phyloP scores from a whole-genome alignment of 2,888 invertebrate genomes.

The Blera fallax region DNA sequence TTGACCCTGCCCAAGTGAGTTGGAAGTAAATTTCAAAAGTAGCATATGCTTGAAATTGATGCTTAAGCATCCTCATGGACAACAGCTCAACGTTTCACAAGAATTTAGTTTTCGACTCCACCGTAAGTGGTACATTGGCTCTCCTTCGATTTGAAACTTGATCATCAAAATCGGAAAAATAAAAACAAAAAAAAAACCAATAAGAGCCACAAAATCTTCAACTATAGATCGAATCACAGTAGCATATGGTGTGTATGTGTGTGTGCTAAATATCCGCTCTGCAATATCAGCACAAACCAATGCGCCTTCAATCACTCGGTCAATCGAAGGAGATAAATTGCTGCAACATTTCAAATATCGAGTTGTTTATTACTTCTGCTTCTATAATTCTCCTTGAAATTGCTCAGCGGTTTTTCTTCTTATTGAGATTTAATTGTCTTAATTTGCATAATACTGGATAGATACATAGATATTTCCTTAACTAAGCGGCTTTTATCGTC shows the following conservation, averaged over 20 bases:
- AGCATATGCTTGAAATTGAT: background rate
- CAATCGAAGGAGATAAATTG: slow-evolving; percentile 39
- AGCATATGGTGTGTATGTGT: slow-evolving; percentile 32
- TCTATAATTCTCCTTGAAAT: slow-evolving; percentile 46
- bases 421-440: slow-evolving; percentile 61
- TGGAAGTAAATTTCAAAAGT: no score
- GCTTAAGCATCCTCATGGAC: background rate
- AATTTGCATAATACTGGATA: slow-evolving; percentile 65
- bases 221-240: slow-evolving; percentile 15
- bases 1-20: no score
- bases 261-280: background rate
- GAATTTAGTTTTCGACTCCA: background rate
- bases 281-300: slow-evolving; percentile 42
- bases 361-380: slow-evolving; percentile 29
- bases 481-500: slow-evolving; percentile 43
- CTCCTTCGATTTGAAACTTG: slow-evolving; percentile 29
- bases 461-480: slow-evolving; percentile 54
- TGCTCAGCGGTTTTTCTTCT: slow-evolving; percentile 32
- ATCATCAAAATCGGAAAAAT: slow-evolving; percentile 9
- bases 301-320: slow-evolving; percentile 50
- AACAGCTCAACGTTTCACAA: background rate
- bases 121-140: background rate
- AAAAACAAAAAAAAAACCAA: background rate
- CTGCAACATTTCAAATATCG: slow-evolving; percentile 8
- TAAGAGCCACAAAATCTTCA: slow-evolving; percentile 8